These are phyloP conservation scores for Leptogaster cylindrica DNA, from an alignment of 2,888 invertebrate species.

Conservation along the genomic window DNA sequence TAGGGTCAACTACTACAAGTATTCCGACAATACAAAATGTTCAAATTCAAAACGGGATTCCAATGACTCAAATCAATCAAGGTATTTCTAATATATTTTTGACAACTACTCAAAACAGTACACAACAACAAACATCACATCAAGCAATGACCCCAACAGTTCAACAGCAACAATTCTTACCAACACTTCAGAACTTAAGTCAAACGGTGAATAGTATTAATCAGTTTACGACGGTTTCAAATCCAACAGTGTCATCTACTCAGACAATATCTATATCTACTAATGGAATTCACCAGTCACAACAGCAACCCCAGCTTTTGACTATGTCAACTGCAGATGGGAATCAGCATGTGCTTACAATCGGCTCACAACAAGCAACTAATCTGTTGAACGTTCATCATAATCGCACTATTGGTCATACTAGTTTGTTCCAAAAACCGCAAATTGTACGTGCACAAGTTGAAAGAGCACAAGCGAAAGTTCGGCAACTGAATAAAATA, in stretches of 20 bases:
- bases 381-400: constrained; percentile 56
- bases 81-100: constrained; percentile 46
- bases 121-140: constrained; percentile 41
- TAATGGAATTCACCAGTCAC: constrained; percentile 47
- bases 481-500: constrained; percentile 58
- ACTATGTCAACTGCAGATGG: constrained; percentile 46
- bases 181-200: constrained; percentile 39
- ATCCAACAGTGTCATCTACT: constrained; percentile 23
- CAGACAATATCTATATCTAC: constrained; percentile 34
- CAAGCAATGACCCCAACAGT: constrained; percentile 8
- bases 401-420: constrained; percentile 63
- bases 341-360: constrained; percentile 46
- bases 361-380: constrained; percentile 41
- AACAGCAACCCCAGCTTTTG: constrained; percentile 51
- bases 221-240: constrained; percentile 21
- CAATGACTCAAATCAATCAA: constrained; percentile 43
- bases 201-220: constrained; percentile 21
- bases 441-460: constrained; percentile 63
- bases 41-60: constrained; percentile 40
- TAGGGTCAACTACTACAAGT: constrained; percentile 5
- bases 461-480: constrained; percentile 64
- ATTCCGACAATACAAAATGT: constrained; percentile 42
- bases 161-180: constrained; percentile 43
- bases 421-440: constrained; percentile 64
- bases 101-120: constrained; percentile 42